These are phyloP conservation scores for Ryuthela nishihirai DNA, from an alignment of 2,888 invertebrate species.

Conservation along the genomic window DNA sequence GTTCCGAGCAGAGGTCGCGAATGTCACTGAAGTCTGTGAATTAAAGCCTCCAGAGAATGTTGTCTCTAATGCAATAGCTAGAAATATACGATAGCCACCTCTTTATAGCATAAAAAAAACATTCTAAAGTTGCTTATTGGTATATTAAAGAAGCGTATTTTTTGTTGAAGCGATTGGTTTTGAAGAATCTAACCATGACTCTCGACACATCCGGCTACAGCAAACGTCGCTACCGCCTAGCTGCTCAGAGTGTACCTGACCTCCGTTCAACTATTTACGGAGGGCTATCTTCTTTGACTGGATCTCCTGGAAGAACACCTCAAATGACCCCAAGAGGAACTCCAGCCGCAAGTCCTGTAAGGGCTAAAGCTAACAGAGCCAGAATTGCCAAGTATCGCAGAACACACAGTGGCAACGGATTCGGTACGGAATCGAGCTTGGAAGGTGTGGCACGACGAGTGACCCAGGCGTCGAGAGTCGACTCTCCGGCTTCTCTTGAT, in stretches of 20 bases:
- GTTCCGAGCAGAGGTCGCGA: too few relatives aligned
- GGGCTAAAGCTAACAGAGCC: neutral
- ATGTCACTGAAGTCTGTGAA: too few relatives aligned
- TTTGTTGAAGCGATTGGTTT: too few relatives aligned
- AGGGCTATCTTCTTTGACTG: conserved; percentile 1
- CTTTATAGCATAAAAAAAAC: too few relatives aligned
- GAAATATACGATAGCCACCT: too few relatives aligned
- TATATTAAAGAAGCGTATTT: too few relatives aligned
- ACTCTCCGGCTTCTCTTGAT: neutral
- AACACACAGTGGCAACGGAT: neutral
- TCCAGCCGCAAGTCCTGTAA: conserved; percentile 14
- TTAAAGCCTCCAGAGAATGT: too few relatives aligned
- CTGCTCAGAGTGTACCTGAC: conserved; percentile 27
- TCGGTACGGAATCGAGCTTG: conserved; percentile 5
- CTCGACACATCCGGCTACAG: conserved; percentile 27
- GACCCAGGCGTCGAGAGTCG: neutral
- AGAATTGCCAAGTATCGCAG: conserved; percentile 11
- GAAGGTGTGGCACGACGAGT: conserved; percentile 11
- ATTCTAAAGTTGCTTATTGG: too few relatives aligned
- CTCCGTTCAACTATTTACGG: conserved; percentile 2
- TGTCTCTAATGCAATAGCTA: too few relatives aligned
- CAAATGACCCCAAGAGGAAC: conserved; percentile 18
- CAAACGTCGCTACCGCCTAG: conserved; percentile 17
- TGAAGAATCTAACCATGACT: too few relatives aligned
- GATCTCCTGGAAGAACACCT: conserved; percentile 4